Evolutionary conservation across 2,888 invertebrate species (phyloP), one percentile per base, ranked within the genome.

Genomic region (Megastigmus dorsalis): DNA sequence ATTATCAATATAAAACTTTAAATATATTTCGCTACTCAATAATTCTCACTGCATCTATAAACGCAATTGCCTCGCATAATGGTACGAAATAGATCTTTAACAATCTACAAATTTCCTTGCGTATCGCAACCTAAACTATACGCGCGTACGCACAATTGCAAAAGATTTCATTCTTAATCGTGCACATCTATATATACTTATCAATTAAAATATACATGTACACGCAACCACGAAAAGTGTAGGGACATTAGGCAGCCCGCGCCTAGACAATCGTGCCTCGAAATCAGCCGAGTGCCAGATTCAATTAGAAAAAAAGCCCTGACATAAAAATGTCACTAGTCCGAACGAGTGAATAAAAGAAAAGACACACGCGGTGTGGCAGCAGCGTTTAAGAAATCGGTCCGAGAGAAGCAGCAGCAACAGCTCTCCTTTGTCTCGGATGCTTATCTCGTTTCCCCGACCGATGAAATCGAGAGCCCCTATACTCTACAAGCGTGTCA

Each of bases 221-320:
- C 6, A 43, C 45, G 30, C 30, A 28, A 28, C 13, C 18, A 18
- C 20, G n/a, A n/a, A n/a, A 36, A 55, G 13, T n/a, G n/a, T 52
- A 7, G 6, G 30, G 5, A 20, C 13, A 9, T 15, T n/a, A n/a
- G n/a, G n/a, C n/a, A n/a, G n/a, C 4, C 13, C 7, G 20, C 33
- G 36, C 23, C 23, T 10, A 36, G n/a, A 52, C 38, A 45, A 57
- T 28, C 60, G 60, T 13, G 28, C 30, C 5, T 30, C 20, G 38
- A 28, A 41, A 48, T 20, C 45, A 18, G 45, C 5, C 18, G 15
- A 13, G 6, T 20, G 59, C 38, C 48, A 57, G 54, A 43, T 68
- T 74, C 48, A 63, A 74, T 68, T 74, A 68, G 30, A 41, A 62
- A 74, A 41, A 66, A 52, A 74, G 45, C 74, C 74, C 55, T 74